Evolutionary conservation across 2,113 vertebrate species (phyloP).

Genomic region (Bufo gargarizans): DNA sequence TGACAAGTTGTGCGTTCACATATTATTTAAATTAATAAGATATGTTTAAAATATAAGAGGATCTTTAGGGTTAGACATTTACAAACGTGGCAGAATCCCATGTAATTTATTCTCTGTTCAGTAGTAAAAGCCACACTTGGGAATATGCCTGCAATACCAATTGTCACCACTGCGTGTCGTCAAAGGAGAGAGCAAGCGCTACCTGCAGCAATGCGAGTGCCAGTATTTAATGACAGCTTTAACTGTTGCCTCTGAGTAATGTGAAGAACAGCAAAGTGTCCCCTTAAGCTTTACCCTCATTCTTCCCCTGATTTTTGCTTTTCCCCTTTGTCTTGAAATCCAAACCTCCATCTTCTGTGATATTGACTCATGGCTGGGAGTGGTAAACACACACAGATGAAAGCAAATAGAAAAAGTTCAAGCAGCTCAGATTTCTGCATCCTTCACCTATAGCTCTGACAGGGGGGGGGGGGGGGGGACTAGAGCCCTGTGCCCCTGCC

Average conservation of each 20-base stretch:
- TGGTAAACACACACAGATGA: conserved; percentile 48
- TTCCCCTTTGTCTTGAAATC: background rate
- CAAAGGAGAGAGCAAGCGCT: background rate
- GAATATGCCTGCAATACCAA: conserved; percentile 11
- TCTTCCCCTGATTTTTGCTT: background rate
- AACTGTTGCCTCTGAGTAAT: conserved; percentile 1
- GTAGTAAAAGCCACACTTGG: background rate
- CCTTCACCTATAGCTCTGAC: background rate
- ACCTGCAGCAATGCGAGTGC: background rate
- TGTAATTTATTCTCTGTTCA: background rate
- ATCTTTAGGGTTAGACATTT: too few relatives aligned
- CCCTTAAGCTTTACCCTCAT: background rate
- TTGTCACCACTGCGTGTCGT: conserved; percentile 22
- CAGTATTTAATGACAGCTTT: background rate
- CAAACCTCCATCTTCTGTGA: background rate
- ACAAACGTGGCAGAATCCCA: background rate
- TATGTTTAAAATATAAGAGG: too few relatives aligned
- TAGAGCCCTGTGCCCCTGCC: background rate
- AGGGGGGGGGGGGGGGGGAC: background rate
- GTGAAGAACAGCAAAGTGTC: background rate
- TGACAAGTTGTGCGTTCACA: too few relatives aligned
- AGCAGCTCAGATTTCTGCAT: conserved; percentile 52
- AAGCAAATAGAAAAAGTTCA: conserved; percentile 48
- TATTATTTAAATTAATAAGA: too few relatives aligned
- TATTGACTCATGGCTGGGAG: conserved; percentile 51